phyloP scores from a whole-genome alignment of 1,140 invertebrate species.

The Drosophila watanabei region DNA sequence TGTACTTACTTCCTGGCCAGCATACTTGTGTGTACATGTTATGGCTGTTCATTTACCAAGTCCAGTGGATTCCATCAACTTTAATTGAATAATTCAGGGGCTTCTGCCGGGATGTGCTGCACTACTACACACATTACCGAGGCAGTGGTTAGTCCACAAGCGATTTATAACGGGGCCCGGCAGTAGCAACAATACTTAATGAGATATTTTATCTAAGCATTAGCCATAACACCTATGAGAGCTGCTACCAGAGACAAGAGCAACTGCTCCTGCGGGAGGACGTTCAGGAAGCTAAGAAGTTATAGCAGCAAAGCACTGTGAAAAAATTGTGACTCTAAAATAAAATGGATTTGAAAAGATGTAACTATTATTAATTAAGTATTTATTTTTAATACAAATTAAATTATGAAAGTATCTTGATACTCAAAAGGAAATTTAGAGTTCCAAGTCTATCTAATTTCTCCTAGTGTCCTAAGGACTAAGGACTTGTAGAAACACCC shows the following conservation, averaged over 20 bases:
- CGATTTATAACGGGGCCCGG: conserved; percentile 62
- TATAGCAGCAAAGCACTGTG: conserved; percentile 45
- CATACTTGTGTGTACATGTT: neutral
- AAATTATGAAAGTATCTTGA: no score
- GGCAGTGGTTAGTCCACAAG: conserved; percentile 41
- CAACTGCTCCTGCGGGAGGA: conserved; percentile 19
- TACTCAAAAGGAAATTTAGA: neutral
- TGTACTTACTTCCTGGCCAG: neutral
- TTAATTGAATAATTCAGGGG: conserved; percentile 47
- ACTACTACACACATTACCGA: conserved; percentile 38
- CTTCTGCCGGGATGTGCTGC: conserved; percentile 17
- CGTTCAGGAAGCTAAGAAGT: conserved; percentile 62
- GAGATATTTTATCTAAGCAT: conserved; percentile 77
- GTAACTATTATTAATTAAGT: neutral
- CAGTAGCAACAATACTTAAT: conserved; percentile 61
- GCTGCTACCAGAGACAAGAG: conserved; percentile 26
- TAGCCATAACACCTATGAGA: conserved; percentile 72
- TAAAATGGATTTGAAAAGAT: neutral
- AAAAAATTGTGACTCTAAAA: neutral
- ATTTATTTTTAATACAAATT: no score
- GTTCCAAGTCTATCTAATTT: neutral
- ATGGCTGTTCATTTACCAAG: conserved; percentile 18
- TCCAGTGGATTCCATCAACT: conserved; percentile 48
- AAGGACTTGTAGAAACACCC: conserved; percentile 12
- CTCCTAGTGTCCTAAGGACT: neutral